Conservation (phyloP, 2,113 vertebrate species). For the Atractosteus spatula region DNA sequence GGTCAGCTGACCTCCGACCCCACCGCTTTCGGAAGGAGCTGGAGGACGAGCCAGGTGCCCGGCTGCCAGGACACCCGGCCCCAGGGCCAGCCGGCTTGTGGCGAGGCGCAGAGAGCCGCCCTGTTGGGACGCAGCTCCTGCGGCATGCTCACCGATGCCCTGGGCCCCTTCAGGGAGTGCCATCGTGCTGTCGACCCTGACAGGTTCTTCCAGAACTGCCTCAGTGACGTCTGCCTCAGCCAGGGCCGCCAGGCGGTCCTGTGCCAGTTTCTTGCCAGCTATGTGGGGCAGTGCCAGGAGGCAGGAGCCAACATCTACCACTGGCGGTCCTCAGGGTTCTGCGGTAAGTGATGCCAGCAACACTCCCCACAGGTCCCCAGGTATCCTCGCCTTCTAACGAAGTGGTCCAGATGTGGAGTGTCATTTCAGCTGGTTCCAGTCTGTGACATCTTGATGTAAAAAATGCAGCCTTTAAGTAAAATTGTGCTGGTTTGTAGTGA, state of each 20-base stretch:
- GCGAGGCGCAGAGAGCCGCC: conserved; percentile 6
- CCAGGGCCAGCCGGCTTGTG: conserved; percentile 14
- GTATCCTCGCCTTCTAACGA: not conserved
- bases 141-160: conserved; percentile 22
- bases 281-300: conserved; percentile 39
- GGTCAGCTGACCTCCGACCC: conserved; percentile 5
- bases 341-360: conserved; percentile 29
- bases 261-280: conserved; percentile 41
- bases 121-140: conserved; percentile 29
- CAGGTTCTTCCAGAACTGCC: conserved; percentile 42
- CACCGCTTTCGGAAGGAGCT: conserved; percentile 18
- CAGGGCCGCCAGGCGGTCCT: conserved; percentile 21
- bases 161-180: conserved; percentile 43
- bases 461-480: too few species aligned
- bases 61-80: conserved; percentile 26
- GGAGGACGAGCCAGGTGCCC: conserved; percentile 14
- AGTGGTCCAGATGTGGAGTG: too few species aligned
- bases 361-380: too few species aligned
- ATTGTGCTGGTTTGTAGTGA: too few species aligned
- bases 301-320: conserved; percentile 29
- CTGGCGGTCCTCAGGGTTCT: conserved; percentile 41
- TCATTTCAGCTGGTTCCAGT: too few species aligned
- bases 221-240: conserved; percentile 40
- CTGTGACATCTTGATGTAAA: too few species aligned
- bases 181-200: conserved; percentile 33